These are phyloP conservation scores for Scylla paramamosain DNA, from an alignment of 1,140 invertebrate species.

Conservation along the genomic window DNA sequence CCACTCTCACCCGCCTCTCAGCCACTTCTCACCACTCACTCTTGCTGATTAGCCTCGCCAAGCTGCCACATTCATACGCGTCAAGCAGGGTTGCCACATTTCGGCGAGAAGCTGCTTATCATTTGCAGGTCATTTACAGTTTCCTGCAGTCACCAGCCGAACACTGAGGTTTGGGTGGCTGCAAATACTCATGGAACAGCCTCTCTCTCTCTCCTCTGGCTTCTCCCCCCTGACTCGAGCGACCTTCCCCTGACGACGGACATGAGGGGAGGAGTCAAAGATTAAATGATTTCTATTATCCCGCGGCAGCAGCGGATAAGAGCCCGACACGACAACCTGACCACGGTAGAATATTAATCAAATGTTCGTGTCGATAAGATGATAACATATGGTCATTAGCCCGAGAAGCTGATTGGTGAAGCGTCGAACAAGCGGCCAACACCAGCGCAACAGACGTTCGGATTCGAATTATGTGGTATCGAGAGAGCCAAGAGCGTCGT, in stretches of 20 bases:
- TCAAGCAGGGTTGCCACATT: not conserved
- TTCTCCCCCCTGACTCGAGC: not conserved
- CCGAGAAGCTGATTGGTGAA: slow-evolving; percentile 62
- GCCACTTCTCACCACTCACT: not conserved
- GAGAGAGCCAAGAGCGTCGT: not conserved
- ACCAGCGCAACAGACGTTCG: slow-evolving; percentile 33
- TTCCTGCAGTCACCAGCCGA: not conserved
- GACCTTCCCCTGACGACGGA: not conserved
- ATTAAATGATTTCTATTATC: slow-evolving; percentile 65
- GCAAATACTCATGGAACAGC: not conserved
- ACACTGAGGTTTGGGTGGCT: not conserved
- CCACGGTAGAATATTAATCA: slow-evolving; percentile 69
- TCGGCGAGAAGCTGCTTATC: not conserved
- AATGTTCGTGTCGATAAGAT: slow-evolving; percentile 69
- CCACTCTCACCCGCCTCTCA: not conserved
- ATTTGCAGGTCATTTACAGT: not conserved
- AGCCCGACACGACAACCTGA: slow-evolving; percentile 59
- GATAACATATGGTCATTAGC: slow-evolving; percentile 69
- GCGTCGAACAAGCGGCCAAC: slow-evolving; percentile 58
- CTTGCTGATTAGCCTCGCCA: slow-evolving; percentile 4
- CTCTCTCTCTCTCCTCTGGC: not conserved
- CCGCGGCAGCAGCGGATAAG: slow-evolving; percentile 62
- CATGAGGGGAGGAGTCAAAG: slow-evolving; percentile 36
- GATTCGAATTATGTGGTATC: slow-evolving; percentile 52
- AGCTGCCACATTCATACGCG: slow-evolving; percentile 32